Percentiles rank a stretch among this genome's conserved stretches.
Conservation (phyloP, 1,140 invertebrate species). For the Drosophila yakuba region DNA sequence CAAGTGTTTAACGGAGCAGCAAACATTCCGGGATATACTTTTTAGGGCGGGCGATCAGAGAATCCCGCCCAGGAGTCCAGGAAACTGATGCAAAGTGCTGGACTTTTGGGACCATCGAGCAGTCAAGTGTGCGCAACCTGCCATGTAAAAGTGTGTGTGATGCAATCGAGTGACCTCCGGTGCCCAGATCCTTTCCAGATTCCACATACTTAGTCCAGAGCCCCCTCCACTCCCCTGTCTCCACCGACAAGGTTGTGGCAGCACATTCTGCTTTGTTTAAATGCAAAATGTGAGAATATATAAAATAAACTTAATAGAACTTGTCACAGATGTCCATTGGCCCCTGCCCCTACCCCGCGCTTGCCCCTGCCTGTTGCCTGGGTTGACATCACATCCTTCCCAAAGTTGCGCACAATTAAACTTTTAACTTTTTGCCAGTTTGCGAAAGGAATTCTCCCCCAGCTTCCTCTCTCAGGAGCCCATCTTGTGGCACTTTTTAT, state of each 20-base stretch:
- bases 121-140: constrained; percentile 77
- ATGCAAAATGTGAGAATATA: constrained; percentile 62
- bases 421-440: constrained; percentile 79
- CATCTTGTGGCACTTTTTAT: constrained; percentile 10
- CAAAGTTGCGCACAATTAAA: constrained; percentile 81
- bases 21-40: not conserved
- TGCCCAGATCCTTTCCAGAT: constrained; percentile 3
- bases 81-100: constrained; percentile 29
- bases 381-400: constrained; percentile 25
- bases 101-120: constrained; percentile 68
- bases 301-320: constrained; percentile 82
- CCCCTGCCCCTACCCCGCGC: not conserved
- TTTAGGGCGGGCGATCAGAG: not conserved
- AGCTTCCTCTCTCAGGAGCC: not conserved
- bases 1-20: constrained; percentile 27
- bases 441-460: constrained; percentile 51
- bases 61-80: constrained; percentile 23
- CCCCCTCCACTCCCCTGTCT: not conserved
- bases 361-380: constrained; percentile 10
- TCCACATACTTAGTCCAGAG: not conserved
- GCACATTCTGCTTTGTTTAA: constrained; percentile 57
- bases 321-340: constrained; percentile 71
- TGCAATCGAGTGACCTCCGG: constrained; percentile 29
- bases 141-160: constrained; percentile 63
- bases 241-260: constrained; percentile 51